Conservation (phyloP, 1,140 invertebrate genomes). For the Ceratina japonica region DNA sequence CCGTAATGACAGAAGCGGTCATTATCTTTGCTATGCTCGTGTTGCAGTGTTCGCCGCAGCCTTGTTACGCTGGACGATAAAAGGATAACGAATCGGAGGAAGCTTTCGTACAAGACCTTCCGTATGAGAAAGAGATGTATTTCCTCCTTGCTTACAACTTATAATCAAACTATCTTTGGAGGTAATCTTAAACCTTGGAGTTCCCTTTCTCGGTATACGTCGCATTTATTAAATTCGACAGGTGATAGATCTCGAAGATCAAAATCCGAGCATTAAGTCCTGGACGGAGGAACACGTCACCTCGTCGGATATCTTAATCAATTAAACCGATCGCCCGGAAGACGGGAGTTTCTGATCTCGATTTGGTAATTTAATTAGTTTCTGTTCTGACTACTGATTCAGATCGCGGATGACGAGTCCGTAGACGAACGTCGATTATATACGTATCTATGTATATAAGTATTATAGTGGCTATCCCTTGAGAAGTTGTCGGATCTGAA, state of each 20-base stretch:
- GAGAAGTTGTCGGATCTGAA: no score
- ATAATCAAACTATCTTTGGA: neutral
- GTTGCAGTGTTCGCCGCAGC: neutral
- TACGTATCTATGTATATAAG: no score
- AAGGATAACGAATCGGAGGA: neutral
- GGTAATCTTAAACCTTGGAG: neutral
- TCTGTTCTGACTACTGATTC: neutral
- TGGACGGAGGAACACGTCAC: neutral
- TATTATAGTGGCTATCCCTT: neutral
- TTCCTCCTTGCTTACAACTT: neutral
- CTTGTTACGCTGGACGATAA: neutral
- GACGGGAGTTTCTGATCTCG: neutral
- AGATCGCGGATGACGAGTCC: neutral
- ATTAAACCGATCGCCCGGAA: neutral
- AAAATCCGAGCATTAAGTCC: neutral
- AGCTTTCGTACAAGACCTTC: no score
- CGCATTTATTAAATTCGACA: neutral
- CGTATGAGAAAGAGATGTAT: no score
- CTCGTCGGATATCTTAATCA: constrained; percentile 1
- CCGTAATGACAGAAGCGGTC: constrained; percentile 7
- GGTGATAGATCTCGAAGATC: neutral
- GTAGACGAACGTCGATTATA: neutral
- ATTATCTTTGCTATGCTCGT: constrained; percentile 1
- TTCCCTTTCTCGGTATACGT: no score
- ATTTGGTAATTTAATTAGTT: constrained; percentile 1